Evolutionary conservation across 2,797 vertebrate species (phyloP).

Genomic region (Sebastolobus altivelis): DNA sequence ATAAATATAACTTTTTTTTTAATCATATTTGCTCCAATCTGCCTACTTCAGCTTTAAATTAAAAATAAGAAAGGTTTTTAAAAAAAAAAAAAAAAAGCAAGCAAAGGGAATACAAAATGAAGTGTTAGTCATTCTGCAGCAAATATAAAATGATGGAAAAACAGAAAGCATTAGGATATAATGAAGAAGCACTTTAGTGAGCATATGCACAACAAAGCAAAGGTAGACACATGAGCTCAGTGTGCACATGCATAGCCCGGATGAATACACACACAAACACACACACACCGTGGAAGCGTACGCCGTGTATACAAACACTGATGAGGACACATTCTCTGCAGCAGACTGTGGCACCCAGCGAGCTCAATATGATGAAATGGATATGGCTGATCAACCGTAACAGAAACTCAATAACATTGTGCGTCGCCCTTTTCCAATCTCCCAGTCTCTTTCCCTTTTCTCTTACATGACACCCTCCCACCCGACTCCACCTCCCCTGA

Average conservation of each 20-base stretch:
- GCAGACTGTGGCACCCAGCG: constrained; percentile 58
- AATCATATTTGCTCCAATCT: too few species aligned
- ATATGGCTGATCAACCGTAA: constrained; percentile 77
- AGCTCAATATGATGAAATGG: constrained; percentile 80
- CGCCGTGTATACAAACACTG: constrained; percentile 42
- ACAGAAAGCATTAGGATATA: constrained; percentile 28
- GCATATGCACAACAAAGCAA: constrained; percentile 21
- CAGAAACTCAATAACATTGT: constrained; percentile 71
- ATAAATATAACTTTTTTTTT: too few species aligned
- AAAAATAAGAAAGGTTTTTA: too few species aligned
- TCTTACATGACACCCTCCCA: constrained; percentile 54
- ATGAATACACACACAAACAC: constrained; percentile 37
- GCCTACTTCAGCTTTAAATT: too few species aligned
- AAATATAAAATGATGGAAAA: constrained; percentile 2
- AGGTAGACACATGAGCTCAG: constrained; percentile 10
- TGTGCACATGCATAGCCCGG: constrained; percentile 7
- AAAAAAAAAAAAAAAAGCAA: constrained; percentile 12
- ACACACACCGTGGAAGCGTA: constrained; percentile 19
- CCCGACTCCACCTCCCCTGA: constrained; percentile 51
- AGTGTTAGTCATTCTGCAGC: constrained; percentile 17
- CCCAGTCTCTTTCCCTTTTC: constrained; percentile 48
- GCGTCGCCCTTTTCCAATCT: constrained; percentile 67
- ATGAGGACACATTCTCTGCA: constrained; percentile 64
- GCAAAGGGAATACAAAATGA: constrained; percentile 19
- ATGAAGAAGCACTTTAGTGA: constrained; percentile 16